Evolutionary conservation across 2,113 vertebrate genomes (phyloP).

Genomic region (Rhinolophus ferrumequinum): DNA sequence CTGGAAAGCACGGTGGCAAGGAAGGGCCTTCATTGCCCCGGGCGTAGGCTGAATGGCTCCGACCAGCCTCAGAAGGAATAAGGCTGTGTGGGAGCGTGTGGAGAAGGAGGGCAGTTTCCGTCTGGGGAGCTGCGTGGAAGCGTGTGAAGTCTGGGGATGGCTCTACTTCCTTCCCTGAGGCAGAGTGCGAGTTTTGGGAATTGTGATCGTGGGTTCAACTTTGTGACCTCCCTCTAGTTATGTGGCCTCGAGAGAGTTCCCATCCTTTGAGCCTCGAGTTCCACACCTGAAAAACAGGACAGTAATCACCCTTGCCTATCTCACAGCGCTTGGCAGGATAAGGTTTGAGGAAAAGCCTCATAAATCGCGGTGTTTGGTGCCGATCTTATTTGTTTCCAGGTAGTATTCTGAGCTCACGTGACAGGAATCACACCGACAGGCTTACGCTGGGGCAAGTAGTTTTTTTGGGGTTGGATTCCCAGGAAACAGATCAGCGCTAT

Average conservation of each 20-base stretch:
- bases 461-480: background rate
- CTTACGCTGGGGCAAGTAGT: background rate
- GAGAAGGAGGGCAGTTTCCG: background rate
- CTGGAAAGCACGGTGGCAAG: fast-evolving
- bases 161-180: background rate
- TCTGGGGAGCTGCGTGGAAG: background rate
- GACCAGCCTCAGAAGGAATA: background rate
- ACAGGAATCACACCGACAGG: background rate
- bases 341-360: background rate
- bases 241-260: background rate
- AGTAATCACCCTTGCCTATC: background rate
- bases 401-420: background rate
- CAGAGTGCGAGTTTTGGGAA: background rate
- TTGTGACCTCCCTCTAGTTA: background rate
- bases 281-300: background rate
- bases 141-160: fast-evolving
- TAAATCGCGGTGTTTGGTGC: background rate
- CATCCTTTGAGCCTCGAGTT: background rate
- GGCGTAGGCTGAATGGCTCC: background rate
- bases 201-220: background rate
- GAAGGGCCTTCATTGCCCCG: fast-evolving
- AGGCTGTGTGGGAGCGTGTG: background rate
- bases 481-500: background rate
- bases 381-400: background rate
- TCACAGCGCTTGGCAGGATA: background rate